Percentiles rank a stretch among this genome's conserved stretches.
Evolutionary conservation across 2,888 invertebrate species (phyloP).

Genomic region (Aradus depressus): DNA sequence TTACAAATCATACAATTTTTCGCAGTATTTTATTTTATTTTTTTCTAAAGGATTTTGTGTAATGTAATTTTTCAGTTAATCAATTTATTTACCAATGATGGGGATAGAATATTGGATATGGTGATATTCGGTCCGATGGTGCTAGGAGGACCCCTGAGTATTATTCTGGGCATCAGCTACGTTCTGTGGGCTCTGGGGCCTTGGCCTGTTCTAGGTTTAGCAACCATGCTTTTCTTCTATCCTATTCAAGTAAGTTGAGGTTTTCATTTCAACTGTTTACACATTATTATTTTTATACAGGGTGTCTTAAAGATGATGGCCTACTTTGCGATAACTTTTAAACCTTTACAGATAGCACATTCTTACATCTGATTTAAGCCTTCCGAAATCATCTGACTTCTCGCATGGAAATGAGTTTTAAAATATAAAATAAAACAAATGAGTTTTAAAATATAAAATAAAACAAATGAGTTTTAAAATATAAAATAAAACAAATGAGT

Average conservation of each 20-base stretch:
- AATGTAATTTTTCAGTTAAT: slow-evolving; percentile 39
- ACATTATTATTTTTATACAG: too few species aligned
- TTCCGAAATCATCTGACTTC: too few species aligned
- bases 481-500: too few species aligned
- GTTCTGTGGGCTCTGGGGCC: slow-evolving; percentile 43
- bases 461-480: too few species aligned
- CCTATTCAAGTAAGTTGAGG: slow-evolving; percentile 41
- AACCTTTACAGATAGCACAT: too few species aligned
- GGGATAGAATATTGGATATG: slow-evolving; percentile 44
- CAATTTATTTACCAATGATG: slow-evolving; percentile 46
- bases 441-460: too few species aligned
- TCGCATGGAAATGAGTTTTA: too few species aligned
- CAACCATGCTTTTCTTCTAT: slow-evolving; percentile 42
- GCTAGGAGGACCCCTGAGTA: slow-evolving; percentile 43
- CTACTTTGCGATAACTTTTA: too few species aligned
- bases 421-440: too few species aligned
- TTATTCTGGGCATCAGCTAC: slow-evolving; percentile 41
- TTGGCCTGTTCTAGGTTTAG: slow-evolving; percentile 42
- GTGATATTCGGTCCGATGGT: slow-evolving; percentile 42
- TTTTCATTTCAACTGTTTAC: slow-evolving; percentile 32
- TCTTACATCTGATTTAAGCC: too few species aligned
- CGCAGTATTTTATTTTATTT: not conserved
- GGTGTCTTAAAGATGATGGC: too few species aligned
- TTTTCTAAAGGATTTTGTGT: not conserved
- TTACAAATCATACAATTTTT: not conserved